A percentile compares a stretch with the other conserved stretches of the same genome.
Evolutionary conservation across 2,888 invertebrate genomes (phyloP).

Genomic region (Ophioninae sp.): DNA sequence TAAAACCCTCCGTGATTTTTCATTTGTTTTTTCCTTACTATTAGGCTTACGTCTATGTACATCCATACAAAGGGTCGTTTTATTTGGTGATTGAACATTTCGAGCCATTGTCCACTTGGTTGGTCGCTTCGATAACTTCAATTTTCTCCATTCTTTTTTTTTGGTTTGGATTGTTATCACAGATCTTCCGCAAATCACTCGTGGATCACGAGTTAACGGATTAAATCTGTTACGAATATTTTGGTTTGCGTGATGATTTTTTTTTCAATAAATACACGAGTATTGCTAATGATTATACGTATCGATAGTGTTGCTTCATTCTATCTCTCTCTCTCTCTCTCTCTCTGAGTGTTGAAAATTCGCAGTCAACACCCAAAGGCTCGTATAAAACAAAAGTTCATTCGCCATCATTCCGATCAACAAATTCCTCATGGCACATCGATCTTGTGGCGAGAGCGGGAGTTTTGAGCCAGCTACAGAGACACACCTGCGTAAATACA

Average conservation of each 20-base stretch:
- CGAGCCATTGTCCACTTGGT: constrained; percentile 13
- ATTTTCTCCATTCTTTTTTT: constrained; percentile 17
- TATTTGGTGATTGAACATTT: constrained; percentile 44
- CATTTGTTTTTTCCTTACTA: constrained; percentile 24
- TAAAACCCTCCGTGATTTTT: constrained; percentile 33
- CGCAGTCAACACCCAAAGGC: too few species aligned
- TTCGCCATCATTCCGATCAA: too few species aligned
- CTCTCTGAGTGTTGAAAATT: too few species aligned
- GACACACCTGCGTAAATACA: too few species aligned
- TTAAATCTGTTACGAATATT: constrained; percentile 42
- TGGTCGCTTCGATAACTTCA: constrained; percentile 28
- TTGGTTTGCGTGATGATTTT: constrained; percentile 45
- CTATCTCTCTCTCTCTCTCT: neutral
- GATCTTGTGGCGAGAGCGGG: too few species aligned
- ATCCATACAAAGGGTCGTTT: constrained; percentile 52
- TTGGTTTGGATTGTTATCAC: constrained; percentile 53
- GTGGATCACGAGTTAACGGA: constrained; percentile 11
- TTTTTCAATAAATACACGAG: constrained; percentile 46
- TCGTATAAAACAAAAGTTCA: too few species aligned
- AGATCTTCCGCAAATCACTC: constrained; percentile 40
- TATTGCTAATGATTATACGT: constrained; percentile 48
- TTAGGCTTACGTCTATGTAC: constrained; percentile 45
- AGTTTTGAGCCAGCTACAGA: too few species aligned
- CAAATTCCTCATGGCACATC: too few species aligned
- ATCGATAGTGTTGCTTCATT: constrained; percentile 43